Evolutionary conservation across 2,797 vertebrate genomes (phyloP).

Genomic region (Harpagifer antarcticus): DNA sequence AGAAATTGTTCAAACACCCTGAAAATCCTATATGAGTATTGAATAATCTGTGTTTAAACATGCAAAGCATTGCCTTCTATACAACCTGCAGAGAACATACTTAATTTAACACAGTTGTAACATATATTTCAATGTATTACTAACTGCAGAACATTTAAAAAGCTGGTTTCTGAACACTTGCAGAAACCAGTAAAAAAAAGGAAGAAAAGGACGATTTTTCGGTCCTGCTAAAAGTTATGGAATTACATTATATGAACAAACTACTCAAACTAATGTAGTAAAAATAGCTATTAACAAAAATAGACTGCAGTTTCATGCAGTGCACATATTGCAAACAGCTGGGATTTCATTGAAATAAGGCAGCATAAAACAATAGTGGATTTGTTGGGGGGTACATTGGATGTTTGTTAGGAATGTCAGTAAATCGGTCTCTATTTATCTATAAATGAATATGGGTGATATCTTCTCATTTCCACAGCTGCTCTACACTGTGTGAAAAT

Average conservation of each 20-base stretch:
- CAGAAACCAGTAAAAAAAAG: background rate
- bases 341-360: background rate
- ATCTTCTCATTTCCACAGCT: too few relatives aligned
- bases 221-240: background rate
- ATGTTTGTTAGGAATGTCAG: background rate
- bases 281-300: too few relatives aligned
- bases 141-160: background rate
- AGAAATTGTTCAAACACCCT: too few relatives aligned
- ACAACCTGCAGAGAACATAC: background rate
- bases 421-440: background rate
- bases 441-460: background rate
- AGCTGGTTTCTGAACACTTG: background rate
- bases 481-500: too few relatives aligned
- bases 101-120: background rate
- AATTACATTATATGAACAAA: background rate
- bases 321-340: background rate
- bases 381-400: background rate
- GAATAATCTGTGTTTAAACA: constrained; percentile 3
- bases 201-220: background rate
- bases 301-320: background rate
- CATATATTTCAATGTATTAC: constrained; percentile 7
- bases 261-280: too few relatives aligned
- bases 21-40: background rate
- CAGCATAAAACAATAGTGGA: background rate
- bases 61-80: background rate